Evolutionary conservation across 1,140 invertebrate genomes (phyloP).

Genomic region (Sminthurinus signatus): DNA sequence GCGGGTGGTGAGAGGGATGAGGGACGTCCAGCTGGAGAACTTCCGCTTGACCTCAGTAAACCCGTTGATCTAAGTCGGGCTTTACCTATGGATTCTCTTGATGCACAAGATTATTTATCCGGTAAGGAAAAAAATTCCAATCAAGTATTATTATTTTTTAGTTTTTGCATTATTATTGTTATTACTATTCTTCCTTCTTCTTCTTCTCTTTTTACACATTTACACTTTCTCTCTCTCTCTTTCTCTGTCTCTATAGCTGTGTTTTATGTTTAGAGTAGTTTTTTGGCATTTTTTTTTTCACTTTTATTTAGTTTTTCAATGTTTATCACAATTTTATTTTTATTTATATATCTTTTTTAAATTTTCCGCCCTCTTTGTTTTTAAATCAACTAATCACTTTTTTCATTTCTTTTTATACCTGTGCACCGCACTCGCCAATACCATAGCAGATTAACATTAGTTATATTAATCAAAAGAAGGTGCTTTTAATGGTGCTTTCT

Average conservation of each 20-base stretch:
- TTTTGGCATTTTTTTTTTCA: too few species aligned
- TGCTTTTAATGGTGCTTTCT: constrained; percentile 18
- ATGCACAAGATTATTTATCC: constrained; percentile 40
- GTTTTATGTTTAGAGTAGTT: neutral
- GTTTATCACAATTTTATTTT: too few species aligned
- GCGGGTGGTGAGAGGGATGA: constrained; percentile 20
- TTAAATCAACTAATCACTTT: too few species aligned
- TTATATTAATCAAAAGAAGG: too few species aligned
- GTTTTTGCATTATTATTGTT: neutral
- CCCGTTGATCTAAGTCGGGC: constrained; percentile 70
- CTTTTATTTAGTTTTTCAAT: too few species aligned
- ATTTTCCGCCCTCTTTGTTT: too few species aligned
- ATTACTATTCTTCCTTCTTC: neutral
- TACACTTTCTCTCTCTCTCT: neutral
- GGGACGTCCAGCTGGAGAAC: constrained; percentile 66
- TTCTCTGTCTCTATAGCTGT: neutral
- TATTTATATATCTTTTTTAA: too few species aligned
- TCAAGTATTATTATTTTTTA: neutral
- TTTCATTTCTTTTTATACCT: constrained; percentile 20
- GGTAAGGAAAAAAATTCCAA: constrained; percentile 24
- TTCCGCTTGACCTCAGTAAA: constrained; percentile 81
- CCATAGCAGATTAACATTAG: too few species aligned
- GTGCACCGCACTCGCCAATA: constrained; percentile 34
- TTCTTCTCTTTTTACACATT: neutral
- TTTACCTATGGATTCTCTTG: constrained; percentile 51